Evolutionary conservation across 2,797 vertebrate species (phyloP).

Genomic region (Carapus acus): DNA sequence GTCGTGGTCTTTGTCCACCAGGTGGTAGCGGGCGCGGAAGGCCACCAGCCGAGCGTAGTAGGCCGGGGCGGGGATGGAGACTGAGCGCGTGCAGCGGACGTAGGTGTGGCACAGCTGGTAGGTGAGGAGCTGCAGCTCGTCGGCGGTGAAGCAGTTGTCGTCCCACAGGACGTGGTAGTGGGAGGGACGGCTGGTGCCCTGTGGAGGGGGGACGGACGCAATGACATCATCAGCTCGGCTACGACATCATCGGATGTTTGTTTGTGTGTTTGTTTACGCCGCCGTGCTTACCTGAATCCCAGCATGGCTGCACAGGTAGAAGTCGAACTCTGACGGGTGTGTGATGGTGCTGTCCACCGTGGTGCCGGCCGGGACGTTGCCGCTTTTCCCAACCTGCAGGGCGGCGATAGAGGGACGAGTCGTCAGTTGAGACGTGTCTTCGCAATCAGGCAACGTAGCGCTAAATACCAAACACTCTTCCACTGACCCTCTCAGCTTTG

Average conservation of each 20-base stretch:
- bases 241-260: too few species aligned
- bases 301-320: slow-evolving; percentile 99
- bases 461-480: not conserved
- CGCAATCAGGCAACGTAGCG: not conserved
- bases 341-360: slow-evolving; percentile 99
- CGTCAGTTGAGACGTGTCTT: not conserved
- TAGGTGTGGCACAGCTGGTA: slow-evolving; percentile 99
- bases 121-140: slow-evolving; percentile 94
- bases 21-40: slow-evolving; percentile 94
- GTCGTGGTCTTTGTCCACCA: slow-evolving; percentile 99
- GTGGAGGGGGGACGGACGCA: not conserved
- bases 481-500: slow-evolving; percentile 92
- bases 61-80: slow-evolving; percentile 96
- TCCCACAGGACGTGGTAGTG: slow-evolving; percentile 99
- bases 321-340: slow-evolving; percentile 98
- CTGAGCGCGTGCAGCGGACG: slow-evolving; percentile 93
- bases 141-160: slow-evolving; percentile 97
- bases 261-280: not conserved
- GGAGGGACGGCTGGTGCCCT: slow-evolving; percentile 98
- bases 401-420: not conserved
- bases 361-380: slow-evolving; percentile 96
- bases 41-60: slow-evolving; percentile 96
- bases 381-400: slow-evolving; percentile 95
- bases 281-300: slow-evolving; percentile 89
- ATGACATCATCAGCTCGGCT: too few species aligned